phyloP scores from a whole-genome alignment of 2,113 vertebrate species.

The Cygnus atratus region DNA sequence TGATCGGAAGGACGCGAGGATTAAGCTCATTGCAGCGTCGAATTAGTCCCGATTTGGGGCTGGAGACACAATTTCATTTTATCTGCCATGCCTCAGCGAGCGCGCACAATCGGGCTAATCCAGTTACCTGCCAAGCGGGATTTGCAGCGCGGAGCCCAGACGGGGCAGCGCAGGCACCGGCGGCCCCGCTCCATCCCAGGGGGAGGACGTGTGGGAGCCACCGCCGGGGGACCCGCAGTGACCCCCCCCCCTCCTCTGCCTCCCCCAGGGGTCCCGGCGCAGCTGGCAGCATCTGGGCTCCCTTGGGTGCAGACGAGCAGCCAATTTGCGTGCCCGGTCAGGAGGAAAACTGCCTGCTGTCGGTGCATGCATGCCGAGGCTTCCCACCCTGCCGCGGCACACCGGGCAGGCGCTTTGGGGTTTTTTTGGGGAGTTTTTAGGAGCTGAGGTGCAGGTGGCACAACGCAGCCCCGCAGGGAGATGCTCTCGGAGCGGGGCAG shows the following conservation, averaged over 20 bases:
- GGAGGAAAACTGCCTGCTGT: neutral
- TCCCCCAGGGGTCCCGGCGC: neutral
- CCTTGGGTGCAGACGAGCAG: neutral
- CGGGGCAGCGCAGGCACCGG: neutral
- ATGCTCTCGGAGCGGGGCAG: neutral
- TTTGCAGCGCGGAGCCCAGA: slow-evolving; percentile 9
- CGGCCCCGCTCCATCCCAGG: rapidly evolving
- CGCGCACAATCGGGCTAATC: slow-evolving; percentile 28
- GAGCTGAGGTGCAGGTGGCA: too few relatives aligned
- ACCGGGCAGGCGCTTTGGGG: neutral
- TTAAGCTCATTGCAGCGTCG: slow-evolving; percentile 21
- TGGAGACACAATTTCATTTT: slow-evolving; percentile 46
- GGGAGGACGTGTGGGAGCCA: neutral
- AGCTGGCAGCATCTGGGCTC: neutral
- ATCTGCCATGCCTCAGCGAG: neutral
- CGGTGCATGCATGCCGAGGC: neutral
- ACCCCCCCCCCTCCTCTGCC: neutral
- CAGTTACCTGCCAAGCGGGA: neutral
- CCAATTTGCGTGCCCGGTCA: rapidly evolving
- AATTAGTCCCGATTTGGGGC: slow-evolving; percentile 42
- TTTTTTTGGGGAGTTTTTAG: too few relatives aligned
- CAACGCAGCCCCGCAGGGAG: neutral
- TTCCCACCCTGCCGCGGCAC: neutral
- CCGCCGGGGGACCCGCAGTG: neutral
- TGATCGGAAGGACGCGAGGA: neutral